A percentile compares a stretch with the other conserved stretches of the same genome.
These are phyloP conservation scores for Eupithecia abbreviata DNA, from an alignment of 2,888 invertebrate species.

Conservation along the genomic window DNA sequence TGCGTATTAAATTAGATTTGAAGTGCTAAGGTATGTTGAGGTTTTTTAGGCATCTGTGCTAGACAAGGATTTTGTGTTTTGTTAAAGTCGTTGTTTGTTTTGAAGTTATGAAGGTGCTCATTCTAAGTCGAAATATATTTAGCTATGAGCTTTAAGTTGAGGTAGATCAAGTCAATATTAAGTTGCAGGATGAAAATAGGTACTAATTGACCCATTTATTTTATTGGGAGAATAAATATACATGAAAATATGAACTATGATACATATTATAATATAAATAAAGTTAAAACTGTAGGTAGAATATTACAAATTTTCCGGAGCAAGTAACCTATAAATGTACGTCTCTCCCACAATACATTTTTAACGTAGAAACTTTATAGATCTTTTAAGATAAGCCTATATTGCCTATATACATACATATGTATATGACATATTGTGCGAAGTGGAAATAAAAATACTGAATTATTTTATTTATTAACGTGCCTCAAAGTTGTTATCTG, in stretches of 20 bases:
- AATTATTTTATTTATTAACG: neutral
- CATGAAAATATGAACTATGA: neutral
- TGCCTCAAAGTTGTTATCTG: neutral
- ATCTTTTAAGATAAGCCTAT: too few relatives aligned
- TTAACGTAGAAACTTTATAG: too few relatives aligned
- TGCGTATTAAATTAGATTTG: conserved; percentile 40
- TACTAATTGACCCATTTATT: neutral
- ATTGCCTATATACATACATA: too few relatives aligned
- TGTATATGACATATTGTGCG: too few relatives aligned
- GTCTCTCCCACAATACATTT: too few relatives aligned
- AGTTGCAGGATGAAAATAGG: neutral
- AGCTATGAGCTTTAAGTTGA: neutral
- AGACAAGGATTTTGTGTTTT: conserved; percentile 18
- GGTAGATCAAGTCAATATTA: neutral
- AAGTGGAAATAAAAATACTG: neutral
- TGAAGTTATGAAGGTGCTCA: neutral
- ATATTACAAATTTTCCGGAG: too few relatives aligned
- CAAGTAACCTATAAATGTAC: too few relatives aligned
- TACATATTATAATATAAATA: too few relatives aligned
- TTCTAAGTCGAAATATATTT: neutral
- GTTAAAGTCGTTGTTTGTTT: neutral
- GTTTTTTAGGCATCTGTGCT: conserved; percentile 20
- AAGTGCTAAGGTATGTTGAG: conserved; percentile 37
- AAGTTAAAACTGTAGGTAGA: too few relatives aligned
- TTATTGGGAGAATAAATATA: neutral